Percentiles rank a stretch among this genome's conserved stretches.
phyloP scores from a whole-genome alignment of 1,140 invertebrate genomes.

The Panonychus citri region DNA sequence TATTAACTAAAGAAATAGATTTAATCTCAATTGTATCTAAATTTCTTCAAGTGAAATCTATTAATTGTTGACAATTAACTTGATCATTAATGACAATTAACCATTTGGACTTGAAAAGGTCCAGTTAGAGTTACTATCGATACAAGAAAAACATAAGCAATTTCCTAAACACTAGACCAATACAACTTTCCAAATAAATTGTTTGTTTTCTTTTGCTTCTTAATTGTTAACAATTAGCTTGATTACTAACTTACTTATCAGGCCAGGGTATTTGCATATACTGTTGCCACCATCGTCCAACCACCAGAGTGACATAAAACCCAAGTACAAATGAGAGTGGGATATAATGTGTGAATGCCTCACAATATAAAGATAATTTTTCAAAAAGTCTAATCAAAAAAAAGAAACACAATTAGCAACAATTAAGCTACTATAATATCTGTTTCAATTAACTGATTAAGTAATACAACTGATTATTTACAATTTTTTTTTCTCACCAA shows the following conservation, averaged over 20 bases:
- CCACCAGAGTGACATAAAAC: slow-evolving; percentile 77
- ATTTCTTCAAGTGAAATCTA: no score
- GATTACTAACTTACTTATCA: slow-evolving; percentile 31
- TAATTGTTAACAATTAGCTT: not conserved
- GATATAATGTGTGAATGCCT: slow-evolving; percentile 49
- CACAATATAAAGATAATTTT: slow-evolving; percentile 47
- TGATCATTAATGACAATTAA: no score
- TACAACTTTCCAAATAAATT: not conserved
- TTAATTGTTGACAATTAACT: no score
- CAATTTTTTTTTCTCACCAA: not conserved
- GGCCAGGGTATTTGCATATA: slow-evolving; percentile 29
- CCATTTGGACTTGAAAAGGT: no score
- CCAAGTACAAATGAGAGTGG: slow-evolving; percentile 63
- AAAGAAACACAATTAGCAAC: not conserved
- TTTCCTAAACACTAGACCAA: no score
- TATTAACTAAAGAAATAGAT: no score
- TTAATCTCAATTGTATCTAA: no score
- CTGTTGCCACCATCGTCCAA: slow-evolving; percentile 78
- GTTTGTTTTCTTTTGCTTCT: not conserved
- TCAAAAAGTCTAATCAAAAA: slow-evolving; percentile 37
- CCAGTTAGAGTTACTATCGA: no score
- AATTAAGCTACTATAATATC: no score
- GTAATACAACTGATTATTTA: not conserved
- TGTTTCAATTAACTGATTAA: not conserved
- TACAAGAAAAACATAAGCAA: no score